Percentiles rank a stretch among this genome's conserved stretches.
Evolutionary conservation across 2,797 vertebrate genomes (phyloP).

Genomic region (Hippocampus kuda): DNA sequence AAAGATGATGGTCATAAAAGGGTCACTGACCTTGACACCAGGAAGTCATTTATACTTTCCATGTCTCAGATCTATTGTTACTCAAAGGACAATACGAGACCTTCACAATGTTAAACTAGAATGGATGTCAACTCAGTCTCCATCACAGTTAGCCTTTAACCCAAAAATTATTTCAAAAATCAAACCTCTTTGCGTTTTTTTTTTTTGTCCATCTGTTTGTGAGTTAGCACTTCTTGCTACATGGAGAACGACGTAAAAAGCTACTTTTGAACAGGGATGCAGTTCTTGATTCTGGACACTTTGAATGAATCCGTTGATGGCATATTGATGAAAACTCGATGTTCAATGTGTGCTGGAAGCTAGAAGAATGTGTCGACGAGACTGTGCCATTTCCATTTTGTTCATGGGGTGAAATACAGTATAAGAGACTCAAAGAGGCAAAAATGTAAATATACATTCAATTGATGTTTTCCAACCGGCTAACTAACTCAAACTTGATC

Average conservation of each 20-base stretch:
- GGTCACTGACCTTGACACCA: slow-evolving; percentile 22
- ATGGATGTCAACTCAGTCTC: not conserved
- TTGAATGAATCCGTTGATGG: not conserved
- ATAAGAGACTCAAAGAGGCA: not conserved
- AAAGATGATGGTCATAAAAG: slow-evolving; percentile 38
- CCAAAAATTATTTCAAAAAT: not conserved
- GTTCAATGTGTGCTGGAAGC: not conserved
- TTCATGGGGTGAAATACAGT: not conserved
- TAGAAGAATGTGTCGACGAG: no score
- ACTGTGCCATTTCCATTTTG: not conserved
- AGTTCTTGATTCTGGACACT: not conserved
- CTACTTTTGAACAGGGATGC: not conserved
- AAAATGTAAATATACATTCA: not conserved
- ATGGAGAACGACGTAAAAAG: not conserved
- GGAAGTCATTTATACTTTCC: slow-evolving; percentile 17
- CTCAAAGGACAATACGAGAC: not conserved
- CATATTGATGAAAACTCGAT: not conserved
- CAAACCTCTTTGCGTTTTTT: not conserved
- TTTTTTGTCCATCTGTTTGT: not conserved
- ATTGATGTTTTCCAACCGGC: not conserved
- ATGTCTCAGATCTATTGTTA: not conserved
- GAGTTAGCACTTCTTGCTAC: not conserved
- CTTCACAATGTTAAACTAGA: not conserved
- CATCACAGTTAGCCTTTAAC: not conserved
- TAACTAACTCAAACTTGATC: not conserved